Base-by-base conservation (phyloP, 2,888 invertebrate species). In the Drosophila colorata region DNA sequence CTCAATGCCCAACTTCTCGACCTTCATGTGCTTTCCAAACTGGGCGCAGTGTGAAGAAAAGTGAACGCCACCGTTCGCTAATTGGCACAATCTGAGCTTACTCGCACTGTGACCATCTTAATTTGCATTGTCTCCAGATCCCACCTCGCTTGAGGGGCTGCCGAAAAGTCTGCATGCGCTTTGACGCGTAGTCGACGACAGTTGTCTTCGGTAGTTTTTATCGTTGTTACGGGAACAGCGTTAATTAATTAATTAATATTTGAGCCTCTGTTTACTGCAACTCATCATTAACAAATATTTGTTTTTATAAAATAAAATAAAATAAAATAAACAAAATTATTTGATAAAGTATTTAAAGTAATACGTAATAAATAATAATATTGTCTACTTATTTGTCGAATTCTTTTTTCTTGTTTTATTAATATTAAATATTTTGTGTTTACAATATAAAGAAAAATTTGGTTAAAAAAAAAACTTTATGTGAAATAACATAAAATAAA, bases 181-280 rank as follows among this genome's bases (percentile, higher is more conserved):
- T n/a, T n/a, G n/a, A n/a, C n/a, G n/a, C n/a, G n/a, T n/a, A n/a
- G n/a, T 35, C 16, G 13, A 7, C 13, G 16, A 18, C 20, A 55
- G 53, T 53, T 31, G 31, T 38, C 44, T 16, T 31, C 11, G 11
- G 9, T 40, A n/a, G n/a, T 43, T 48, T 4, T 46, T 11, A 31
- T 9, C 9, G 3, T 31, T 31, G 31, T 9, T 51, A 37, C 37
- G 43, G 25, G 37, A 58, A 35, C 69, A 46, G 37, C 11, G 33
- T 46, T 72, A 66, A 73, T 67, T 72, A 66, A 73, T 67, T 72
- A 74, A 53, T 57, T 51, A 16, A 33, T 33, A 13, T 4, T 13
- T 33, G 33, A 33, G 4, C 11, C 4, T 1, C 11, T 33, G 13
- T 33, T 33, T 13, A 13, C 1, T 33, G 28, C 28, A 28, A 28